These are phyloP conservation scores for Drosophila antonietae DNA, from an alignment of 2,888 invertebrate species.

Conservation along the genomic window DNA sequence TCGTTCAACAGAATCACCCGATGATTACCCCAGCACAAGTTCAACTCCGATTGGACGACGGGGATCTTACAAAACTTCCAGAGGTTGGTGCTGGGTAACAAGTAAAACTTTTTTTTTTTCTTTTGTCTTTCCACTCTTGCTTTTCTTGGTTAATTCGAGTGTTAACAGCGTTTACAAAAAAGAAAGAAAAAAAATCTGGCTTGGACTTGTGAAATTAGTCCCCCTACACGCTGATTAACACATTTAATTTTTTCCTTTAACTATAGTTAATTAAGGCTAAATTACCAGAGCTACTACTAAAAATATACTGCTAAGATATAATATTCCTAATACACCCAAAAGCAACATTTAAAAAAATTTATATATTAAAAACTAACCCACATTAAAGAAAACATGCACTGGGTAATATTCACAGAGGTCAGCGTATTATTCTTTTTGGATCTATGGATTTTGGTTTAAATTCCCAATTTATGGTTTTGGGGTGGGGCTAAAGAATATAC, in stretches of 20 bases:
- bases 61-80: conserved; percentile 94
- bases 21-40: conserved; percentile 86
- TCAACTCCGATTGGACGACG: conserved; percentile 90
- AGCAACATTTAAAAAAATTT: conserved; percentile 3
- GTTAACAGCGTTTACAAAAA: conserved; percentile 17
- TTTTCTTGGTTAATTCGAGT: conserved; percentile 32
- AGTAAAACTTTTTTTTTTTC: conserved; percentile 20
- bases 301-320: conserved; percentile 17
- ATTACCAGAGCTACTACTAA: conserved; percentile 39
- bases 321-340: conserved; percentile 39
- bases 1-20: conserved; percentile 84
- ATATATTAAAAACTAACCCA: conserved; percentile 28
- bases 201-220: conserved; percentile 7
- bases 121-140: conserved; percentile 48
- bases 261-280: conserved; percentile 19
- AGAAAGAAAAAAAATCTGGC: not conserved
- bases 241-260: not conserved
- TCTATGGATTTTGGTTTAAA: not conserved
- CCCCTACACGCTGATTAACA: conserved; percentile 26
- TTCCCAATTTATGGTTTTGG: conserved; percentile 14
- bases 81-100: conserved; percentile 88
- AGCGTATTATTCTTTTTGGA: not conserved
- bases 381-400: conserved; percentile 39
- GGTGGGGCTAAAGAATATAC: conserved; percentile 5
- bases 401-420: conserved; percentile 22